phyloP scores from a whole-genome alignment of 2,888 invertebrate species.

The Athetis lepigone region DNA sequence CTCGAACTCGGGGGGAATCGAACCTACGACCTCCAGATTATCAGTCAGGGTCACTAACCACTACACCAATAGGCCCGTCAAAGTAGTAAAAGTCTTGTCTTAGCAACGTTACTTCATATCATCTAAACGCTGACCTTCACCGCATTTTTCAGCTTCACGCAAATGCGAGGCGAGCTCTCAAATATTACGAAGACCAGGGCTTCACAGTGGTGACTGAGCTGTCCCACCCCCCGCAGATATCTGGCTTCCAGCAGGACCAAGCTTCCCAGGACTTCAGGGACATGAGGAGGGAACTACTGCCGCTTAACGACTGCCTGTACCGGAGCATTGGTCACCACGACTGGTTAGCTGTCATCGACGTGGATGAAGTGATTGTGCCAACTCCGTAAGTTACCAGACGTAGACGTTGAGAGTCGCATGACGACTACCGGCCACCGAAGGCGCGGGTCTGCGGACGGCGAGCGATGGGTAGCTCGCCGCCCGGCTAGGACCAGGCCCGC shows the following conservation, averaged over 20 bases:
- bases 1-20: too few species aligned
- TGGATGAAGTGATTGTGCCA: conserved; percentile 45
- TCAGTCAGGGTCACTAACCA: too few species aligned
- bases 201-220: conserved; percentile 40
- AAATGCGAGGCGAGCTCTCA: conserved; percentile 23
- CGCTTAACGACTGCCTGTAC: conserved; percentile 48
- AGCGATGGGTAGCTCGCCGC: too few species aligned
- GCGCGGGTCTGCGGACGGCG: too few species aligned
- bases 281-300: conserved; percentile 36
- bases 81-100: too few species aligned
- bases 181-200: conserved; percentile 24
- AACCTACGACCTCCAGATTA: too few species aligned
- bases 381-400: conserved; percentile 18
- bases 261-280: conserved; percentile 14
- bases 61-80: too few species aligned
- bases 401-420: too few species aligned
- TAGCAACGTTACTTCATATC: too few species aligned
- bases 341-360: conserved; percentile 42
- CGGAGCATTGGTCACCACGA: conserved; percentile 21
- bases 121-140: too few species aligned
- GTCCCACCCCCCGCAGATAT: conserved; percentile 38
- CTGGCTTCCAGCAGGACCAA: neutral
- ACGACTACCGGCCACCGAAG: too few species aligned
- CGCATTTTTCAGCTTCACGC: conserved; percentile 31
- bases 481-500: too few species aligned